These are phyloP conservation scores for Elmis aenea DNA, from an alignment of 2,888 invertebrate genomes.

Conservation along the genomic window DNA sequence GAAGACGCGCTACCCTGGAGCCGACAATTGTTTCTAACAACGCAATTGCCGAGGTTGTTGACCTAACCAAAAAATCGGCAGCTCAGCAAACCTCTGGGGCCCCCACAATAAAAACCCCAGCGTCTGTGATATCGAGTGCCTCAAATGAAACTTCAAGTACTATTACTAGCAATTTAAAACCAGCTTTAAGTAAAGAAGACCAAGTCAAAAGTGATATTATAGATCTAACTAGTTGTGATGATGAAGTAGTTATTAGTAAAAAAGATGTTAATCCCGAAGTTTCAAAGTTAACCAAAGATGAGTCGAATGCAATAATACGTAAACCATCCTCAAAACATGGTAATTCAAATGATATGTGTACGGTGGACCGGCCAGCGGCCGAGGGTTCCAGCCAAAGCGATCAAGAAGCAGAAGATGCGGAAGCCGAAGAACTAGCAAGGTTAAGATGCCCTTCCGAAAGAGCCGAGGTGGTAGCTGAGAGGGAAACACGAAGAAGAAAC, in stretches of 20 bases:
- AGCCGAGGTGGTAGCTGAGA: conserved; percentile 81
- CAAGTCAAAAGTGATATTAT: conserved; percentile 38
- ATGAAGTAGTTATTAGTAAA: conserved; percentile 28
- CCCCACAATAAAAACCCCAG: conserved; percentile 9
- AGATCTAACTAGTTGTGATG: conserved; percentile 45
- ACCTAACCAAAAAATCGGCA: conserved; percentile 40
- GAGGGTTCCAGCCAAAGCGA: conserved; percentile 50
- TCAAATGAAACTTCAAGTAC: conserved; percentile 21
- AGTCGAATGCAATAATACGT: conserved; percentile 30
- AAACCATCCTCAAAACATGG: conserved; percentile 22
- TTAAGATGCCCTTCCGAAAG: conserved; percentile 85
- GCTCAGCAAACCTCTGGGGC: conserved; percentile 18
- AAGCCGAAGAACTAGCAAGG: conserved; percentile 75
- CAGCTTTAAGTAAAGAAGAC: conserved; percentile 22
- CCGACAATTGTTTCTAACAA: conserved; percentile 25
- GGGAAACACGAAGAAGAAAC: conserved; percentile 68
- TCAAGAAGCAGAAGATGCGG: conserved; percentile 63
- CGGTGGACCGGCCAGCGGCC: conserved; percentile 43
- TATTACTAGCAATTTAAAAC: conserved; percentile 32
- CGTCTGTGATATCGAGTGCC: conserved; percentile 30
- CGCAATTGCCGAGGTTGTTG: conserved; percentile 45
- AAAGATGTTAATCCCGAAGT: conserved; percentile 9
- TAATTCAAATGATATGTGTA: conserved; percentile 36
- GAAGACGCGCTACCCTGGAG: conserved; percentile 51
- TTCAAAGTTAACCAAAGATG: conserved; percentile 24